Conservation (phyloP, 2,797 vertebrate genomes). For the Acanthurus lineatus region DNA sequence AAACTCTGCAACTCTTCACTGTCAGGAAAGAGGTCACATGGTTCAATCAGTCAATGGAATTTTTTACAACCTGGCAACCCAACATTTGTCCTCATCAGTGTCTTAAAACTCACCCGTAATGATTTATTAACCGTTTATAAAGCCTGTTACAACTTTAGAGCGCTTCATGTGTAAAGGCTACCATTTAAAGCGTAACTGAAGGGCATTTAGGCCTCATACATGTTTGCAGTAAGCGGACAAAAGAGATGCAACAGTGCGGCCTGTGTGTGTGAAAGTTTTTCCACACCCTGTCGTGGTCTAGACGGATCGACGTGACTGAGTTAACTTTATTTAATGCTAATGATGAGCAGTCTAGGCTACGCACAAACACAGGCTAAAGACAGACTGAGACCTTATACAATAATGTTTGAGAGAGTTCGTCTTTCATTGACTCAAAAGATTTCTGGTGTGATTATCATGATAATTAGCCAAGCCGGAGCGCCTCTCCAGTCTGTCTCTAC, state of each 20-base stretch:
- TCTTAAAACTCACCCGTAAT: neutral
- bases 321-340: slow-evolving; percentile 70
- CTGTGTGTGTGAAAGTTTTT: slow-evolving; percentile 42
- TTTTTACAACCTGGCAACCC: slow-evolving; percentile 6
- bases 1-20: neutral
- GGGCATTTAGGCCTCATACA: neutral
- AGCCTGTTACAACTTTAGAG: neutral
- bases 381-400: slow-evolving; percentile 58
- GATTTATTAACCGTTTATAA: neutral
- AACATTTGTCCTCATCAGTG: neutral
- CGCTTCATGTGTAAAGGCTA: neutral
- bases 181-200: neutral
- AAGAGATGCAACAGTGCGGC: neutral
- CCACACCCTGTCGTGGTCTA: slow-evolving; percentile 38
- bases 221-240: neutral
- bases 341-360: slow-evolving; percentile 48
- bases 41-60: neutral
- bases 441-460: slow-evolving; percentile 79
- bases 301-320: slow-evolving; percentile 54
- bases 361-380: slow-evolving; percentile 20
- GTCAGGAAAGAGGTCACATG: neutral
- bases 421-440: slow-evolving; percentile 72
- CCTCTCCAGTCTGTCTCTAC: slow-evolving; percentile 59
- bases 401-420: slow-evolving; percentile 59
- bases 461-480: slow-evolving; percentile 70